Conservation (phyloP, 2,888 invertebrate genomes). For the Monochamus alternatus region DNA sequence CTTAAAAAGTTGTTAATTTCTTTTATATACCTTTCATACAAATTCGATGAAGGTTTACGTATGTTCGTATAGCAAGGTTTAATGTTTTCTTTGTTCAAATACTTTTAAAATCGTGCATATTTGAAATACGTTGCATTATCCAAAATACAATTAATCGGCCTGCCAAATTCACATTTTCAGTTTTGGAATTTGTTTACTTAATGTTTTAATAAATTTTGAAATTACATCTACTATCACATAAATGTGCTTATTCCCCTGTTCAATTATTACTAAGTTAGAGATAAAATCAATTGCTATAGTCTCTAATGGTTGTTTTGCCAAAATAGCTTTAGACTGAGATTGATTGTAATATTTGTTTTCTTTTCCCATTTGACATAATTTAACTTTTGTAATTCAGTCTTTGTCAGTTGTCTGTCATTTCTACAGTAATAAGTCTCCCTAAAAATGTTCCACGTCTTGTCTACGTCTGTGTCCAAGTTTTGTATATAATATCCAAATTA, state of each 20-base stretch:
- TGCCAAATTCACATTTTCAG: neutral
- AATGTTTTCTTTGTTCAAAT: neutral
- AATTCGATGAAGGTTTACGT: neutral
- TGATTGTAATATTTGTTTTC: slow-evolving; percentile 2
- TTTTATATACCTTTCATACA: neutral
- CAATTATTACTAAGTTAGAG: neutral
- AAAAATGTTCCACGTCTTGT: neutral
- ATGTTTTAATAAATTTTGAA: slow-evolving; percentile 12
- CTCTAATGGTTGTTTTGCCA: neutral
- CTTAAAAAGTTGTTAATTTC: neutral
- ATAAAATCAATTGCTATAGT: slow-evolving; percentile 6
- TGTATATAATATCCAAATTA: neutral
- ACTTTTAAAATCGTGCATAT: neutral
- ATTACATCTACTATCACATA: slow-evolving; percentile 4
- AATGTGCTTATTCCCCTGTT: neutral
- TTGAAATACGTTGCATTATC: neutral
- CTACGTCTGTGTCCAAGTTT: neutral
- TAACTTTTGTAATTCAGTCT: neutral
- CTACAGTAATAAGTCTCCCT: neutral
- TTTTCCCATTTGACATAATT: neutral
- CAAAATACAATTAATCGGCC: neutral
- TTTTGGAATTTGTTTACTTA: neutral
- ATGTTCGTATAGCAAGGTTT: neutral
- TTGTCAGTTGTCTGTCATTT: neutral
- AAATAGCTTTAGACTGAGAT: neutral